phyloP scores from a whole-genome alignment of 2,888 invertebrate species.

The Hymenopus coronatus region DNA sequence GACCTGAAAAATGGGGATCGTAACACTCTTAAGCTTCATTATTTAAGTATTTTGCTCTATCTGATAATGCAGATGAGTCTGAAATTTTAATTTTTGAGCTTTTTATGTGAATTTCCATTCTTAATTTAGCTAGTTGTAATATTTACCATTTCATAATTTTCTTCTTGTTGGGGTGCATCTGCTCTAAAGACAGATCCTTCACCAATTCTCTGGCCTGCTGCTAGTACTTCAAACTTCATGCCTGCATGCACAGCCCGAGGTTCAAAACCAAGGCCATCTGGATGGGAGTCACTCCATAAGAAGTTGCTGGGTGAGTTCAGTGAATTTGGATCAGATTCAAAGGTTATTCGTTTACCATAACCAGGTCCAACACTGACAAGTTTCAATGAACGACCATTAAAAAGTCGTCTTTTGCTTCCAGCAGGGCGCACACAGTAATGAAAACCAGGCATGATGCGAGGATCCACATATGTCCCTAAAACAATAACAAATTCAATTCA shows the following conservation, averaged over 20 bases:
- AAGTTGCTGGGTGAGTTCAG: conserved; percentile 54
- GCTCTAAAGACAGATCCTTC: conserved; percentile 67
- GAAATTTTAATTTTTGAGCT: too few species aligned
- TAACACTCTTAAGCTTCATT: too few species aligned
- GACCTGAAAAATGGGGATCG: too few species aligned
- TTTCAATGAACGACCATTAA: conserved; percentile 61
- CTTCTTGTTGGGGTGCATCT: conserved; percentile 65
- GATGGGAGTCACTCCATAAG: conserved; percentile 75
- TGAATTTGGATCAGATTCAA: conserved; percentile 61
- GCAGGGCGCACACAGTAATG: conserved; percentile 67
- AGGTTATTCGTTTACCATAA: conserved; percentile 72
- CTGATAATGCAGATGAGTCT: too few species aligned
- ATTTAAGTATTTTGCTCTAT: too few species aligned
- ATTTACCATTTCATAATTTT: conserved; percentile 58
- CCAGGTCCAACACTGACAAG: conserved; percentile 69
- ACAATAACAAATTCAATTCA: not conserved
- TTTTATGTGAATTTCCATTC: too few species aligned
- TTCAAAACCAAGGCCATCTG: conserved; percentile 69
- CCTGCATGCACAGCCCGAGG: conserved; percentile 63
- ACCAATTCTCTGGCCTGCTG: conserved; percentile 61
- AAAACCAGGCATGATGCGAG: conserved; percentile 70
- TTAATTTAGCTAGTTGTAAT: not conserved
- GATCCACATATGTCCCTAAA: conserved; percentile 69
- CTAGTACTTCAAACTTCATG: conserved; percentile 62
- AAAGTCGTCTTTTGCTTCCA: conserved; percentile 58